Percentiles rank a stretch among this genome's conserved stretches.
phyloP scores from a whole-genome alignment of 37 sponge, comb jelly and placozoan species.

The Tethya wilhelma region DNA sequence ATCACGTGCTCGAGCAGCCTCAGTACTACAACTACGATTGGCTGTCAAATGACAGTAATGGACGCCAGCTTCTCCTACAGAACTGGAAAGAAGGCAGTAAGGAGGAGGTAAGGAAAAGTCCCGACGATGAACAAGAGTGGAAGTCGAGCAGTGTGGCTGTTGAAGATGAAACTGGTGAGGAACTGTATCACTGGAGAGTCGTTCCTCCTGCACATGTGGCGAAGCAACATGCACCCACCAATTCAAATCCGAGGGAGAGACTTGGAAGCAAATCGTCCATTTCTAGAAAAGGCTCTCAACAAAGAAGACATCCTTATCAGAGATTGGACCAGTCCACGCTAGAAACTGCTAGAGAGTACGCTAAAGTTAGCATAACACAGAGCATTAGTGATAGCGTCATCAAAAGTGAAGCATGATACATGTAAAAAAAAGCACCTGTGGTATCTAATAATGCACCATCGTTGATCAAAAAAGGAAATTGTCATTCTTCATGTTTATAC shows the following conservation, averaged over 20 bases:
- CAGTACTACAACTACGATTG: background rate
- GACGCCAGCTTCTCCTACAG: background rate
- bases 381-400: no score
- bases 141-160: no score
- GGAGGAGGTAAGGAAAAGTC: background rate
- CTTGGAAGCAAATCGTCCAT: no score
- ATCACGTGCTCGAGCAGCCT: constrained; percentile 10
- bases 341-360: background rate
- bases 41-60: background rate
- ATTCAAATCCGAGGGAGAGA: no score
- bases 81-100: background rate
- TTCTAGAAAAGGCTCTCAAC: no score
- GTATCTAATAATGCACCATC: background rate
- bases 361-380: background rate
- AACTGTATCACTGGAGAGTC: constrained; percentile 3
- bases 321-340: constrained; percentile 1
- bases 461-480: background rate
- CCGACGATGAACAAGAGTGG: background rate
- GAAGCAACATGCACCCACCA: no score
- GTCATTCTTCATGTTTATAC: background rate
- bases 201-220: background rate
- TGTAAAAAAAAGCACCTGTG: background rate
- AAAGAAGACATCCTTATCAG: background rate
- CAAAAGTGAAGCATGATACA: no score
- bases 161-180: no score